Conservation (phyloP, 1,140 invertebrate genomes). For the Halesus radiatus region DNA sequence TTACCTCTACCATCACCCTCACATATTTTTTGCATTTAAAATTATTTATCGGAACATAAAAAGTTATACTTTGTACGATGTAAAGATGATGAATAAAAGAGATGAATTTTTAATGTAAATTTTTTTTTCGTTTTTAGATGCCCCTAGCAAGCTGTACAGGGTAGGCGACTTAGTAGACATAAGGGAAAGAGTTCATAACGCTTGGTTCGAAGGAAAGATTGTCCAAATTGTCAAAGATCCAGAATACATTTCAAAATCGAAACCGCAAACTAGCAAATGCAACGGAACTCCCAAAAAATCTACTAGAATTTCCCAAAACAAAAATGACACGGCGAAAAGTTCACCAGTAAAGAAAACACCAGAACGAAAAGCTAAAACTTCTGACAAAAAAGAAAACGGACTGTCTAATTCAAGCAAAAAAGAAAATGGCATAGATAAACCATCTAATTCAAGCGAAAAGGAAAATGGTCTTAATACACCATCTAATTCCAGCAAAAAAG, state of each 20-base stretch:
- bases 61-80: too few species aligned
- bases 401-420: background rate
- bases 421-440: background rate
- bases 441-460: background rate
- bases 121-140: constrained; percentile 59
- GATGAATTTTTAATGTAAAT: background rate
- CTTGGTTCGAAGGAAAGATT: constrained; percentile 78
- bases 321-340: background rate
- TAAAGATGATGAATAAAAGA: too few species aligned
- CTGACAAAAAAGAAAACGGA: background rate
- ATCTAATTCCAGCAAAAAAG: background rate
- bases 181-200: constrained; percentile 69
- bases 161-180: constrained; percentile 82
- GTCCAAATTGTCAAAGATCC: constrained; percentile 61
- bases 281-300: background rate
- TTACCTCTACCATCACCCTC: too few species aligned
- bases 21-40: too few species aligned
- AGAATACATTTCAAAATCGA: constrained; percentile 2
- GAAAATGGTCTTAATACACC: background rate
- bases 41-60: too few species aligned
- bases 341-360: background rate
- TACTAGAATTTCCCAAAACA: background rate
- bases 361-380: background rate
- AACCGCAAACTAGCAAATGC: constrained; percentile 20
- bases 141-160: constrained; percentile 73